A percentile compares a stretch with the other conserved stretches of the same genome.
Evolutionary conservation across 1,140 invertebrate genomes (phyloP).

Genomic region (Drosophila leontia): DNA sequence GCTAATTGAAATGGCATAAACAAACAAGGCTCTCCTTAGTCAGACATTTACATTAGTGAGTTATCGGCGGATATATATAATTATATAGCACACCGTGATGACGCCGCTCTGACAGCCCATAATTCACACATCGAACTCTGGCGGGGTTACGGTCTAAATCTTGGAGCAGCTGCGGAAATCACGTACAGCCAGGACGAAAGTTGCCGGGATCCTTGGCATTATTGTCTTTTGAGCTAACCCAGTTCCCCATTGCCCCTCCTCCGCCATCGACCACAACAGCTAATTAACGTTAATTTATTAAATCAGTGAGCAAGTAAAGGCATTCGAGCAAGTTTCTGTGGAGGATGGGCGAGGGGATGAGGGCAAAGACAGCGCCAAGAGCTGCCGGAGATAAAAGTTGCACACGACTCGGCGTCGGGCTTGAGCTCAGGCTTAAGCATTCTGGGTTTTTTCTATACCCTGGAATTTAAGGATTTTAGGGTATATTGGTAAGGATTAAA

Average conservation of each 20-base stretch:
- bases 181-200: slow-evolving; percentile 68
- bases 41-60: slow-evolving; percentile 50
- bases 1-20: slow-evolving; percentile 76
- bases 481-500: neutral
- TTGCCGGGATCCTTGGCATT: slow-evolving; percentile 74
- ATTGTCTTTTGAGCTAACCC: slow-evolving; percentile 82
- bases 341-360: neutral
- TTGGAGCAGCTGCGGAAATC: slow-evolving; percentile 67
- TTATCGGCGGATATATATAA: slow-evolving; percentile 51
- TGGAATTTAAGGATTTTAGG: neutral
- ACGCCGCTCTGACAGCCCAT: slow-evolving; percentile 56
- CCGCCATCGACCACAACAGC: slow-evolving; percentile 73
- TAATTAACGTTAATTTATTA: slow-evolving; percentile 85
- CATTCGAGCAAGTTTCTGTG: slow-evolving; percentile 46
- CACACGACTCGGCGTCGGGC: slow-evolving; percentile 60
- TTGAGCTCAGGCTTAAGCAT: slow-evolving; percentile 48
- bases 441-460: slow-evolving; percentile 36
- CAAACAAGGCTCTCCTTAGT: slow-evolving; percentile 52
- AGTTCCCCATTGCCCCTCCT: slow-evolving; percentile 26
- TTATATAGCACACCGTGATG: slow-evolving; percentile 52
- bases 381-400: slow-evolving; percentile 73
- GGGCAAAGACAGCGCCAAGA: slow-evolving; percentile 39
- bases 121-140: slow-evolving; percentile 73
- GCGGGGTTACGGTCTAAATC: slow-evolving; percentile 52
- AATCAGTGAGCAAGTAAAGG: slow-evolving; percentile 84